These are phyloP conservation scores for Neotragus moschatus DNA, from an alignment of 2,113 vertebrate species.

Conservation along the genomic window DNA sequence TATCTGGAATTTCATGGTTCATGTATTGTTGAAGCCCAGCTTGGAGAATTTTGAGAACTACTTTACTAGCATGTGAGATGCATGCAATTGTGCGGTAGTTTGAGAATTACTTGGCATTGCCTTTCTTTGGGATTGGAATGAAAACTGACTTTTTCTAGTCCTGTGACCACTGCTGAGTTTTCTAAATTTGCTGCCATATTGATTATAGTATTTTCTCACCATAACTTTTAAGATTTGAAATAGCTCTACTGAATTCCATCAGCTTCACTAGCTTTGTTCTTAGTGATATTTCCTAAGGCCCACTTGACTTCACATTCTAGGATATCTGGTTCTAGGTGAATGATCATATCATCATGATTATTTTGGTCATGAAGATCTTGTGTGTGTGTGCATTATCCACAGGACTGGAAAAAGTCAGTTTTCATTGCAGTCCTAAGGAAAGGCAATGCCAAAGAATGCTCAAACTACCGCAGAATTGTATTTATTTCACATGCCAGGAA, in stretches of 20 bases:
- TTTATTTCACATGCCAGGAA: too few species aligned
- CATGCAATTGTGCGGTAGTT: fast-evolving
- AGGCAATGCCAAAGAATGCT: not conserved
- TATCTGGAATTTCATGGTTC: not conserved
- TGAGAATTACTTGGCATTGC: not conserved
- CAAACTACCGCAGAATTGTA: not conserved
- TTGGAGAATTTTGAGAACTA: not conserved
- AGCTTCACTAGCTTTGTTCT: not conserved
- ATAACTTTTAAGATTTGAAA: not conserved
- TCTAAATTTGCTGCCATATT: not conserved
- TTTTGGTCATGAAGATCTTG: not conserved
- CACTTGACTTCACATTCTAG: not conserved
- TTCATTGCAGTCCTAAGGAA: not conserved
- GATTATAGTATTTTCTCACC: not conserved
- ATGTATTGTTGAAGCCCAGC: fast-evolving
- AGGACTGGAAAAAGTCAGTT: not conserved
- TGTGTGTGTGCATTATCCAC: not conserved
- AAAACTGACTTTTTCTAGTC: not conserved
- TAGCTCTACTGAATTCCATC: not conserved
- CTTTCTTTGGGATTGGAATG: not conserved
- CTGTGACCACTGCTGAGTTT: not conserved
- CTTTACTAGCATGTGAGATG: not conserved
- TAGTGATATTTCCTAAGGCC: not conserved
- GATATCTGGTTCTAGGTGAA: not conserved
- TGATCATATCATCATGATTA: not conserved